Evolutionary conservation across 1,140 invertebrate species (phyloP), one percentile per base, ranked within the genome.

Genomic region (Brachionus rubens): DNA sequence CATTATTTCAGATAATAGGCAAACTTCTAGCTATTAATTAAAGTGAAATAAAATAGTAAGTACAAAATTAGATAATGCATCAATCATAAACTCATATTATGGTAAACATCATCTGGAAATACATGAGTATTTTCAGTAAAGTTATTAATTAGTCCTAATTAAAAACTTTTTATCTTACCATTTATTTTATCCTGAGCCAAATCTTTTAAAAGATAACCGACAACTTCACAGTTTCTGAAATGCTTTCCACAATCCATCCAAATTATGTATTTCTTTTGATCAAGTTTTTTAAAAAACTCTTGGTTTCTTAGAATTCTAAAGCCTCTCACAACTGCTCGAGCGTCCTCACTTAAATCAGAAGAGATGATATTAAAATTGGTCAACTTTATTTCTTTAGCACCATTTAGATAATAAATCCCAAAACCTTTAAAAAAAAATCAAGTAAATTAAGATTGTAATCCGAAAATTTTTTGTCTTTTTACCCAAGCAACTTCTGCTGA

Each of bases 401-500:
- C 9, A 36, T 5, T 36, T 36, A 36, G 33, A 36, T 36, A 9
- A 36, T 62, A 62, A 62, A 62, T 36, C 41, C 56, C 56, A 41
- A 62, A 41, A 21, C 33, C 33, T 59, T 33, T n/a, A n/a, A n/a
- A n/a, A n/a, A n/a, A n/a, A n/a, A n/a, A n/a, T n/a, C n/a, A n/a
- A n/a, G n/a, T n/a, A n/a, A n/a, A n/a, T n/a, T n/a, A n/a, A n/a
- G n/a, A n/a, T n/a, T n/a, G n/a, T n/a, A n/a, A n/a, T n/a, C n/a
- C n/a, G n/a, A n/a, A n/a, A n/a, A n/a, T n/a, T n/a, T n/a, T n/a
- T 21, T 19, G 19, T 40, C 40, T 40, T 41, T 40, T 62, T 62
- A 62, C 56, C 56, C 6, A 62, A 36, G 41, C 56, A 62, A 62
- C 1, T 41, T 19, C 56, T 30, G 41, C 56, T 62, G 41, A 62